Percentiles rank a stretch among this genome's conserved stretches.
Evolutionary conservation across 2,797 vertebrate genomes (phyloP).

Genomic region (Danio tinwini): DNA sequence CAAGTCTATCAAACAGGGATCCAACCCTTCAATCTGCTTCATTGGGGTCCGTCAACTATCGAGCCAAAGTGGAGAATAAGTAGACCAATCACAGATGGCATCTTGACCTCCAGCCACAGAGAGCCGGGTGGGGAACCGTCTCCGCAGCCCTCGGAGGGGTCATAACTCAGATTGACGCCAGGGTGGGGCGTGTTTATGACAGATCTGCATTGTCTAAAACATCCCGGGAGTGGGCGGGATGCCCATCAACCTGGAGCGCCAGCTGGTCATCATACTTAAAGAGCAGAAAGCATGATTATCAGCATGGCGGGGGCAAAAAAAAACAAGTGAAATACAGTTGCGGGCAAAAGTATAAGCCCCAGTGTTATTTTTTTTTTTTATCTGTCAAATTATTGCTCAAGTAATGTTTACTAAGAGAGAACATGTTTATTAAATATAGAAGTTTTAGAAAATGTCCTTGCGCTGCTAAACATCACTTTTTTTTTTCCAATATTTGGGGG

Average conservation of each 20-base stretch:
- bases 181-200: slow-evolving; percentile 64
- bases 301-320: slow-evolving; percentile 35
- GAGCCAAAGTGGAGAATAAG: slow-evolving; percentile 61
- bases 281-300: slow-evolving; percentile 60
- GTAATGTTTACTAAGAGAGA: no score
- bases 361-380: no score
- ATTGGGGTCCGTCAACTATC: slow-evolving; percentile 59
- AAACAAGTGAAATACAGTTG: slow-evolving; percentile 18
- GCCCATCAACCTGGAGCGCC: slow-evolving; percentile 68
- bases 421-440: no score
- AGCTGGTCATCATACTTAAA: slow-evolving; percentile 76
- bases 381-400: no score
- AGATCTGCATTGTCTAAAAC: slow-evolving; percentile 66
- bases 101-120: slow-evolving; percentile 59
- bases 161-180: slow-evolving; percentile 64
- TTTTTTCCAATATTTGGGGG: no score
- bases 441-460: no score
- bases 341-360: no score
- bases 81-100: slow-evolving; percentile 70
- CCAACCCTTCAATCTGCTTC: slow-evolving; percentile 51
- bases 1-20: slow-evolving; percentile 34
- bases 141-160: slow-evolving; percentile 64
- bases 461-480: no score
- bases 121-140: slow-evolving; percentile 41
- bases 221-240: slow-evolving; percentile 63